A percentile compares a stretch with the other conserved stretches of the same genome.
phyloP scores from a whole-genome alignment of 2,113 vertebrate genomes.

The Trochalopteron elliotii region DNA sequence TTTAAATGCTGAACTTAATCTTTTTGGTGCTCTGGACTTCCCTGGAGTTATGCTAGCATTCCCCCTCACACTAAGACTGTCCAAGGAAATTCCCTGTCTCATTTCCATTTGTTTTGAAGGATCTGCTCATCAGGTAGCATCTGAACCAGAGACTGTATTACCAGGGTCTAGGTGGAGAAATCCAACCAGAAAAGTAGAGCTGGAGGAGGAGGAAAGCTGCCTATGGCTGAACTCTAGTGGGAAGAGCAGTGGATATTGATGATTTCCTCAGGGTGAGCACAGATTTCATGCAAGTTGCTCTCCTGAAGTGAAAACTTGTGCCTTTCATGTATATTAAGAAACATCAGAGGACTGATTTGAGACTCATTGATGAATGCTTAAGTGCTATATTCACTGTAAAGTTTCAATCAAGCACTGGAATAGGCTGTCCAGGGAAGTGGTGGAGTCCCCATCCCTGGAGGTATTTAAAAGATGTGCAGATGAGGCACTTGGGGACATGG shows the following conservation, averaged over 20 bases:
- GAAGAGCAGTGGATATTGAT: background rate
- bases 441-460: background rate
- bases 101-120: background rate
- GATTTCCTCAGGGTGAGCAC: background rate
- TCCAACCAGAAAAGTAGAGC: background rate
- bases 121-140: background rate
- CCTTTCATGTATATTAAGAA: background rate
- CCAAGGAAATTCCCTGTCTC: background rate
- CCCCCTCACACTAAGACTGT: background rate
- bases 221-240: rapidly evolving
- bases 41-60: background rate
- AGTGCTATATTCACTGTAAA: background rate
- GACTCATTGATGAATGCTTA: background rate
- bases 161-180: background rate
- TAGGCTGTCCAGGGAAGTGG: background rate
- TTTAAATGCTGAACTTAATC: background rate
- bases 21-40: background rate
- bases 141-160: background rate
- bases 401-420: background rate
- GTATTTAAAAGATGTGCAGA: background rate
- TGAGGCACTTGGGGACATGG: background rate
- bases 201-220: background rate
- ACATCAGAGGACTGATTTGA: background rate
- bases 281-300: background rate
- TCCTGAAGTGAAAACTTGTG: background rate